Evolutionary conservation across 2,797 vertebrate species (phyloP).

Genomic region (Nannoperca australis): DNA sequence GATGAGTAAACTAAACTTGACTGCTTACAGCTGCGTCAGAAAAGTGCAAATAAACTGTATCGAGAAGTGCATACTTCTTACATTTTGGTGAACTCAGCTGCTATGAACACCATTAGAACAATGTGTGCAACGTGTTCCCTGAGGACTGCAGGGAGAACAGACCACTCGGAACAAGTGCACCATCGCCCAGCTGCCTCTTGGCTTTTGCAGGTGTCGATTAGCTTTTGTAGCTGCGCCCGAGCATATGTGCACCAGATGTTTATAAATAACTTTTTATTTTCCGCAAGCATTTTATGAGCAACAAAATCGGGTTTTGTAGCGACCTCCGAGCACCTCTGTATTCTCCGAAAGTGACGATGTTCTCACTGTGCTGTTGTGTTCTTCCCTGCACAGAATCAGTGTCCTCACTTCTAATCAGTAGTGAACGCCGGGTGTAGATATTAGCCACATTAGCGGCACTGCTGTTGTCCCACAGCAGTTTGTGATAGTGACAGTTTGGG

Average conservation of each 20-base stretch:
- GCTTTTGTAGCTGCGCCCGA: neutral
- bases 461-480: neutral
- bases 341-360: neutral
- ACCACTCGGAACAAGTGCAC: conserved; percentile 8
- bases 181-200: conserved; percentile 20
- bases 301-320: neutral
- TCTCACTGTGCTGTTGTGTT: neutral
- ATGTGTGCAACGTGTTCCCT: neutral
- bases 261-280: neutral
- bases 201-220: conserved; percentile 44
- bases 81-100: neutral
- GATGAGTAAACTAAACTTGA: neutral
- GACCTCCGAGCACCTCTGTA: neutral
- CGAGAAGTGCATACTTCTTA: neutral
- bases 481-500: neutral
- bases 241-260: conserved; percentile 46
- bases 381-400: conserved; percentile 18
- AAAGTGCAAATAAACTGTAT: neutral
- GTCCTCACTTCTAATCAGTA: conserved; percentile 37
- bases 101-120: neutral
- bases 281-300: conserved; percentile 6
- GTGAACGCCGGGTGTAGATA: conserved; percentile 2
- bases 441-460: too few species aligned
- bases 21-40: neutral
- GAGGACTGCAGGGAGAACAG: neutral